These are phyloP conservation scores for Phoeniculus purpureus DNA, from an alignment of 2,797 vertebrate genomes.

Conservation along the genomic window DNA sequence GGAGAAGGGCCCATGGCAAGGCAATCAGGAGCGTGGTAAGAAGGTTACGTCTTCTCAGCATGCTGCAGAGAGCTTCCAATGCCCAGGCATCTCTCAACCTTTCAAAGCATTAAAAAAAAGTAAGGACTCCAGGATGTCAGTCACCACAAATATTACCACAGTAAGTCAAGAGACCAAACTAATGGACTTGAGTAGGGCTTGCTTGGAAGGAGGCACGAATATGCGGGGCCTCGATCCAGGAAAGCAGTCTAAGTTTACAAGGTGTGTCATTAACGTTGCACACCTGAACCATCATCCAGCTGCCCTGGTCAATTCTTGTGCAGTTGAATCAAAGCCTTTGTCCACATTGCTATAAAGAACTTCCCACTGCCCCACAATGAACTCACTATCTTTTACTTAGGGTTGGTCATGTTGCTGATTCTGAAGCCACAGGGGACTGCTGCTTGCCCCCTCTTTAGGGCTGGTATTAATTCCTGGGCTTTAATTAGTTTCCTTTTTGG, in stretches of 20 bases:
- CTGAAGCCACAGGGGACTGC: not conserved
- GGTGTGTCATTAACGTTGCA: not conserved
- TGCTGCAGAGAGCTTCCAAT: constrained; percentile 75
- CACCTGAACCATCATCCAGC: not conserved
- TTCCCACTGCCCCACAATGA: not conserved
- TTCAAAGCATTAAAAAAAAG: not conserved
- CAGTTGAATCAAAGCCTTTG: constrained; percentile 13
- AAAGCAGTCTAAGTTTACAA: not conserved
- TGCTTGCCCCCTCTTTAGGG: not conserved
- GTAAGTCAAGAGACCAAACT: not conserved
- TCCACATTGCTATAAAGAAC: not conserved
- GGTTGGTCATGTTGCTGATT: not conserved
- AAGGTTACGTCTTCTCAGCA: constrained; percentile 90
- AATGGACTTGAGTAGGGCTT: not conserved
- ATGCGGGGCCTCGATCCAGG: not conserved
- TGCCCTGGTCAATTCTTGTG: not conserved
- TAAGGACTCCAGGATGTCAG: not conserved
- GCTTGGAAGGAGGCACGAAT: not conserved
- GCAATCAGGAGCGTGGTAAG: constrained; percentile 88
- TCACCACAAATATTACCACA: not conserved
- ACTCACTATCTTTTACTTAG: not conserved
- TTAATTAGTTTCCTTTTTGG: no score
- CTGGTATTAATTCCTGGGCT: not conserved
- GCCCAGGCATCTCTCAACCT: constrained; percentile 75
- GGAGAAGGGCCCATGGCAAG: constrained; percentile 90